Percentiles rank a stretch among this genome's conserved stretches.
These are phyloP conservation scores for Mormyrops attenuatus DNA, from an alignment of 2,797 vertebrate genomes.

Conservation along the genomic window DNA sequence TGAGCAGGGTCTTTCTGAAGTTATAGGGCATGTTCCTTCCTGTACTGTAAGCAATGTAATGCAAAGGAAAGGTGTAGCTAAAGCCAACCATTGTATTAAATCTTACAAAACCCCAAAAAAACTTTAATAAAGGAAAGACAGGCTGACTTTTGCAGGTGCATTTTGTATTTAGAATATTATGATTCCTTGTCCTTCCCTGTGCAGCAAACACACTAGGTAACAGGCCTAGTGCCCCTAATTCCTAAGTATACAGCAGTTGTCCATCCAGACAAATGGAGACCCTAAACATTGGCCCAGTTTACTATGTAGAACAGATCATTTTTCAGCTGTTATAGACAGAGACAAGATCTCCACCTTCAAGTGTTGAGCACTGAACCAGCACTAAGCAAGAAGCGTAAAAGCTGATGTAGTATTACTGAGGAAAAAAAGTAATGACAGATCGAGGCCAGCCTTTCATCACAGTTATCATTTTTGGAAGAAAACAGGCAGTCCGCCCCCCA, in stretches of 20 bases:
- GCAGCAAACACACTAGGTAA: background rate
- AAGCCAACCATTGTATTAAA: background rate
- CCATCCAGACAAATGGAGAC: background rate
- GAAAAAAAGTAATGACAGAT: background rate
- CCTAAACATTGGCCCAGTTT: background rate
- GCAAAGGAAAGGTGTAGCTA: background rate
- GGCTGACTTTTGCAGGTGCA: background rate
- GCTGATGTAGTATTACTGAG: background rate
- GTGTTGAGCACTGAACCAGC: background rate
- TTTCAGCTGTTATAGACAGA: background rate
- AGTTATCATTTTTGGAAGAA: slow-evolving; percentile 3
- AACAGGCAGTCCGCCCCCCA: background rate
- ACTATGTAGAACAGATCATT: background rate
- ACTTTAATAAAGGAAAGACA: background rate
- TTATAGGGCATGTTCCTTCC: background rate
- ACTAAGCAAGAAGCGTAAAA: background rate
- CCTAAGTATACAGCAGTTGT: background rate
- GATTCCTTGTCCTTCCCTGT: background rate
- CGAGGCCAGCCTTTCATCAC: background rate
- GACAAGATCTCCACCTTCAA: background rate
- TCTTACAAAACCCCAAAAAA: background rate
- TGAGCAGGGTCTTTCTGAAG: background rate
- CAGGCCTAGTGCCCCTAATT: background rate
- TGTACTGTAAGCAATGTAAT: background rate
- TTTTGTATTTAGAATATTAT: background rate